A percentile compares a stretch with the other conserved stretches of the same genome.
phyloP scores from a whole-genome alignment of 2,797 vertebrate genomes.

The Acanthis flammea region DNA sequence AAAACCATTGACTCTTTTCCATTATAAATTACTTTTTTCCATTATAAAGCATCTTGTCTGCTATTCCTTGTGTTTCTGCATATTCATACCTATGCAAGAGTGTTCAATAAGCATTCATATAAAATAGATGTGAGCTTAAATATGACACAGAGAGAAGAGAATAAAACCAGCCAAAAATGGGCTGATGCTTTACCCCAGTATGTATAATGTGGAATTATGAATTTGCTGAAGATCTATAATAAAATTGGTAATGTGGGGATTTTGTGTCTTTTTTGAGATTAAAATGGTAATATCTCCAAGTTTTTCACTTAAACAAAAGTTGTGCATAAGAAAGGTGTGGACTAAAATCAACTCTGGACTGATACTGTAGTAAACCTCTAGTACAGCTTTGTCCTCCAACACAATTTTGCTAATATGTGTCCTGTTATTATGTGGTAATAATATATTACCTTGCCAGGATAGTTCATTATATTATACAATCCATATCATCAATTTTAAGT shows the following conservation, averaged over 20 bases:
- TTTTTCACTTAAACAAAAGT: background rate
- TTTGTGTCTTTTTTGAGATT: background rate
- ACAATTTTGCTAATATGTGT: background rate
- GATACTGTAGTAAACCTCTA: background rate
- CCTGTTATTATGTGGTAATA: background rate
- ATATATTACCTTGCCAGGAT: background rate
- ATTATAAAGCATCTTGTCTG: background rate
- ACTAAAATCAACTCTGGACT: background rate
- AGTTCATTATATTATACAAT: conserved; percentile 34
- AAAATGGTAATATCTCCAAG: background rate
- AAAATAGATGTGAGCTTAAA: background rate
- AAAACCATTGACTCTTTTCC: background rate
- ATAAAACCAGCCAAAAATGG: background rate
- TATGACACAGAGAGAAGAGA: background rate
- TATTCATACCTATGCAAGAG: background rate
- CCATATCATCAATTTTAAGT: conserved; percentile 6
- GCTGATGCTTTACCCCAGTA: background rate
- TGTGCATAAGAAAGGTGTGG: background rate
- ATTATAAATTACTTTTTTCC: background rate
- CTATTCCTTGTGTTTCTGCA: background rate
- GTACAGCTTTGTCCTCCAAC: background rate
- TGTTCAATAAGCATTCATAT: background rate
- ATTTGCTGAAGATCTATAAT: background rate
- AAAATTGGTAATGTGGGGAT: background rate
- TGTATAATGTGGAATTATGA: background rate